These are phyloP conservation scores for Choristoneura rosaceana DNA, from an alignment of 2,888 invertebrate genomes.

Conservation along the genomic window DNA sequence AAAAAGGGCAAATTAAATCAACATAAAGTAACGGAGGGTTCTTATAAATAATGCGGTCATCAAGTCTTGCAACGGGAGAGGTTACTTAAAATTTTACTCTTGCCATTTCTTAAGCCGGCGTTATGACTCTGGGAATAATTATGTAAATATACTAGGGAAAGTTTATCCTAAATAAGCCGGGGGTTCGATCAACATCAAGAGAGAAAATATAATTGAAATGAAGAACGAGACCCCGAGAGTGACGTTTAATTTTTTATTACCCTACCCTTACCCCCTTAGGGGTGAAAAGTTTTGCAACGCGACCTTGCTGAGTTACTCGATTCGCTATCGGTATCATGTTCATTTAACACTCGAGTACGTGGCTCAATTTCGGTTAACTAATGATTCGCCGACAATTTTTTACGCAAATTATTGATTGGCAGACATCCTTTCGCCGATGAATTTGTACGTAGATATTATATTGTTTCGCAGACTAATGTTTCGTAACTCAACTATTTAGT, in stretches of 20 bases:
- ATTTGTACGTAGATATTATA: too few species aligned
- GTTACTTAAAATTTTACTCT: slow-evolving; percentile 54
- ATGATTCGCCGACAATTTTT: too few species aligned
- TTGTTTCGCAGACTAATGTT: too few species aligned
- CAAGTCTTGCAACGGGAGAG: slow-evolving; percentile 51
- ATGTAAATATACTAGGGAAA: slow-evolving; percentile 56
- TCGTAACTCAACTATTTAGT: too few species aligned
- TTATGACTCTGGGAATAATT: slow-evolving; percentile 60
- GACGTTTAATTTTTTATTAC: slow-evolving; percentile 47
- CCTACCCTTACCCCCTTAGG: slow-evolving; percentile 46
- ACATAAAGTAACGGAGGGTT: slow-evolving; percentile 55
- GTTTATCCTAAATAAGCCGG: slow-evolving; percentile 49
- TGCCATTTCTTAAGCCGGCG: slow-evolving; percentile 52
- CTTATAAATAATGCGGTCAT: slow-evolving; percentile 66
- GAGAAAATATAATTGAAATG: slow-evolving; percentile 50
- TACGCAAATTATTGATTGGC: too few species aligned
- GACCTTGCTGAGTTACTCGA: slow-evolving; percentile 19
- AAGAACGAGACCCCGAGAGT: slow-evolving; percentile 39
- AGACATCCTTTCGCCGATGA: too few species aligned
- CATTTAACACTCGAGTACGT: slow-evolving; percentile 6
- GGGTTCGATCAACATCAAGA: slow-evolving; percentile 47
- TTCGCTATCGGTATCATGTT: slow-evolving; percentile 18
- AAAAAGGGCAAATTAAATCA: slow-evolving; percentile 57
- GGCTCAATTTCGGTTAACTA: too few species aligned
- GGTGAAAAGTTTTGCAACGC: slow-evolving; percentile 33